A percentile compares a stretch with the other conserved stretches of the same genome.
Conservation (phyloP, 1,140 invertebrate genomes). For the Leptestheria dahalacensis region DNA sequence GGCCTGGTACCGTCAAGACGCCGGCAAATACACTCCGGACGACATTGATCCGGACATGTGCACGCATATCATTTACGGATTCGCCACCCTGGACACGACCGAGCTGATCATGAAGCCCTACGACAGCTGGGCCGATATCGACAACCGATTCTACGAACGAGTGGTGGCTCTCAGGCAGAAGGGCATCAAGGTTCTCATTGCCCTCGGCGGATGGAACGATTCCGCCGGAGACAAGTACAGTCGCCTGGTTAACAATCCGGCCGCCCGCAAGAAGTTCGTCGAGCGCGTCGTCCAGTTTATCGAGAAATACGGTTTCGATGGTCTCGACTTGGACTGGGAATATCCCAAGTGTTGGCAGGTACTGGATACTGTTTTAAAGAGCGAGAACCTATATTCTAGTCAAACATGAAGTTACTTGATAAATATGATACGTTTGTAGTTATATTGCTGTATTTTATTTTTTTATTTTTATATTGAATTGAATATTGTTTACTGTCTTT, state of each 20-base stretch:
- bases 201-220: constrained; percentile 48
- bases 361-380: too few species aligned
- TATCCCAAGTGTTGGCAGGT: constrained; percentile 57
- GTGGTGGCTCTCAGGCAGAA: constrained; percentile 37
- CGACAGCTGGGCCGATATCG: constrained; percentile 25
- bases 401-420: too few species aligned
- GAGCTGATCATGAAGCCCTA: constrained; percentile 22
- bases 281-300: constrained; percentile 37
- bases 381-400: too few species aligned
- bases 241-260: constrained; percentile 35
- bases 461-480: too few species aligned
- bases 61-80: constrained; percentile 34
- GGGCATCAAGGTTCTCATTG: constrained; percentile 42
- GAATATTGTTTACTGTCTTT: too few species aligned
- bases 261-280: constrained; percentile 34
- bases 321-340: constrained; percentile 48
- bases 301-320: constrained; percentile 40
- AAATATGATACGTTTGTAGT: too few species aligned
- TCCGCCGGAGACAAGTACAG: constrained; percentile 46
- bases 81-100: constrained; percentile 26
- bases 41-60: constrained; percentile 30
- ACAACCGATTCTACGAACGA: constrained; percentile 42
- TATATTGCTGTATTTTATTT: too few species aligned
- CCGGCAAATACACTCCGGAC: constrained; percentile 24
- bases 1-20: constrained; percentile 41